Evolutionary conservation across 2,113 vertebrate genomes (phyloP), one percentile per base, ranked within the genome.

Genomic region (Lipophrys pholis): DNA sequence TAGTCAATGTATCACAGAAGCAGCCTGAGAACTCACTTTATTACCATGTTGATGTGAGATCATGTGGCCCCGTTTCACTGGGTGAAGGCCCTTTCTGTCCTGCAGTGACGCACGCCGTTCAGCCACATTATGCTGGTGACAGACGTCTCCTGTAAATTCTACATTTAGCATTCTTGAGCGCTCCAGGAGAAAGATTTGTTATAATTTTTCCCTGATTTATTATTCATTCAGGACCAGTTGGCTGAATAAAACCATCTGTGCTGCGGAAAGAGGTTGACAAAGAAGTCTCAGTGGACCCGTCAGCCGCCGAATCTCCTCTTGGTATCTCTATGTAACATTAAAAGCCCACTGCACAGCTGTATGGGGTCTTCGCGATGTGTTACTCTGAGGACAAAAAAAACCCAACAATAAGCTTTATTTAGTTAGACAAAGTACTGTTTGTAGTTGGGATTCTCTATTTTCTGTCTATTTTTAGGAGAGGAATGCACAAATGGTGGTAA

Each of bases 401-500:
- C n/a, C n/a, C 50, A 77, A 81, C 69, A 75, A 49, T 76, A 12
- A 16, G 41, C 63, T 76, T 73, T 51, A 50, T 77, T 80, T 55
- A 38, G 75, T 46, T 4, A 14, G 55, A 73, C 56, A 71, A 81
- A 84, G 59, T 70, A 39, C 54, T 57, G 72, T 67, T 80, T 78
- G 72, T 84, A 53, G 2, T 45, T 49, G 46, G 71, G 56, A 70
- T 84, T 83, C 46, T 86, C 84, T 62, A 83, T 84, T 90, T 81
- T 85, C 4, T 1, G n/a, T 5, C 78, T 89, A 81, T 91, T 85
- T 92, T 85, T 61, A 72, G 81, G 54, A 17, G 48, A 43, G 81
- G 88, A 88, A 87, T 89, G 84, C 53, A 61, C 45, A 79, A 78
- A 87, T 74, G 77, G 86, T 82, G 53, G 75, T 74, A 74, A 83